Conservation (phyloP, 2,797 vertebrate genomes). For the Buceros bicornis region DNA sequence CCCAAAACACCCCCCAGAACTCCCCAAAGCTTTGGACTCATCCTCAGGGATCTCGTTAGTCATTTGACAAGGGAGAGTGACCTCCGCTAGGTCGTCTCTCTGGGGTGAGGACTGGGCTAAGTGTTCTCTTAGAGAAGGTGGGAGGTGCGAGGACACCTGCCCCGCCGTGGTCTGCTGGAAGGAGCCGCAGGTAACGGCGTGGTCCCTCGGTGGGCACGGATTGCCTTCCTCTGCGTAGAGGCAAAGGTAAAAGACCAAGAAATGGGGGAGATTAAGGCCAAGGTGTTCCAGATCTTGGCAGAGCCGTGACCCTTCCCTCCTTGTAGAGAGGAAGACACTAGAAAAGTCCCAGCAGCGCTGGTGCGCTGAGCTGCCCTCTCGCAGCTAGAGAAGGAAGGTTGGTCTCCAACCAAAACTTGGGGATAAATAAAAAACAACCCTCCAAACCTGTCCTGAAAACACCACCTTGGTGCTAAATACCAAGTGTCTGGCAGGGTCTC, state of each 20-base stretch:
- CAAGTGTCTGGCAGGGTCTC: too few relatives aligned
- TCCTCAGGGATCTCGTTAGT: not conserved
- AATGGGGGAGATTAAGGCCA: not conserved
- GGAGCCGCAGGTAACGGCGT: not conserved
- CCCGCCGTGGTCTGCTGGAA: not conserved
- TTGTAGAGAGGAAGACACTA: not conserved
- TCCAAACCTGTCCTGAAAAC: not conserved
- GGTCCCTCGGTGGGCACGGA: not conserved
- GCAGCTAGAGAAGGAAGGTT: not conserved
- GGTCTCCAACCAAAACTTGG: fast-evolving
- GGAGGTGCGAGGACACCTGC: not conserved
- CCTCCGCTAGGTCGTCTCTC: not conserved
- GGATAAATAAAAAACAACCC: not conserved
- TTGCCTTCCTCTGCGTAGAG: not conserved
- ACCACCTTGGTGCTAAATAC: not conserved
- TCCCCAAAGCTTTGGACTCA: not conserved
- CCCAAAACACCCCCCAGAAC: not conserved
- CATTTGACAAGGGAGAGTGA: not conserved
- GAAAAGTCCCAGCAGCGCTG: not conserved
- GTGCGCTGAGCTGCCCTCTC: not conserved
- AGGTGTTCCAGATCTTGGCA: not conserved
- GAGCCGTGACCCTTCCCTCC: not conserved
- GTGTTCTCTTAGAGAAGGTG: too few relatives aligned
- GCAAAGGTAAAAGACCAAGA: not conserved
- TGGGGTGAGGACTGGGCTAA: not conserved